Conservation (phyloP, 2,113 vertebrate species). For the Paraplagusia blochii region DNA sequence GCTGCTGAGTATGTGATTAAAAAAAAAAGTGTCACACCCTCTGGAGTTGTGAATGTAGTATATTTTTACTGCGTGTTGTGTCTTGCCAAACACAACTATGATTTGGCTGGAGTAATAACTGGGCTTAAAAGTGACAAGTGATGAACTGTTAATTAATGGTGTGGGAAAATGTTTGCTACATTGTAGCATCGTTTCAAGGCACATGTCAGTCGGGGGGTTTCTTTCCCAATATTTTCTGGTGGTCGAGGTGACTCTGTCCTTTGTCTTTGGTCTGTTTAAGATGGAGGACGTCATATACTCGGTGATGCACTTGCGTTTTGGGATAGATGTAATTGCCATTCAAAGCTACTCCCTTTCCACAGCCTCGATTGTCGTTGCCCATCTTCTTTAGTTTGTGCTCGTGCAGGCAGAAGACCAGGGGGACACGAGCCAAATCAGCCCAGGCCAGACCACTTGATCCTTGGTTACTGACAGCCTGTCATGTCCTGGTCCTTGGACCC, state of each 20-base stretch:
- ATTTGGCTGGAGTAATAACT: conserved; percentile 13
- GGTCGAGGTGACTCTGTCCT: not conserved
- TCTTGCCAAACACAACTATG: conserved; percentile 14
- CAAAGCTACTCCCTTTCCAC: not conserved
- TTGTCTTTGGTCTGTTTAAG: not conserved
- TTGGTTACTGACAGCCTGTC: conserved; percentile 47
- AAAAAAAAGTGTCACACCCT: conserved; percentile 21
- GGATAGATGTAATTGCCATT: conserved; percentile 14
- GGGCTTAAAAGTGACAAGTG: conserved; percentile 14
- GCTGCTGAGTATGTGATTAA: conserved; percentile 10
- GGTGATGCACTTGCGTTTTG: conserved; percentile 1
- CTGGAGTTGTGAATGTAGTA: conserved; percentile 20
- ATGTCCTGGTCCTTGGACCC: conserved; percentile 47
- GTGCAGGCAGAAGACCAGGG: conserved; percentile 15
- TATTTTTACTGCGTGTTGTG: conserved; percentile 14
- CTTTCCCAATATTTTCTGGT: too few species aligned
- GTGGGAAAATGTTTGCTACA: not conserved
- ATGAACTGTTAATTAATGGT: conserved; percentile 18
- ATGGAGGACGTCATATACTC: not conserved
- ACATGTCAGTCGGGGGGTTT: too few species aligned
- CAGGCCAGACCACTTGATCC: conserved; percentile 34
- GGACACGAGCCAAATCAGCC: conserved; percentile 25
- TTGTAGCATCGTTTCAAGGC: too few species aligned
- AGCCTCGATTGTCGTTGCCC: conserved; percentile 11
- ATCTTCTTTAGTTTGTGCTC: conserved; percentile 36